These are phyloP conservation scores for Phaethornis superciliosus DNA, from an alignment of 2,113 vertebrate species.

Conservation along the genomic window DNA sequence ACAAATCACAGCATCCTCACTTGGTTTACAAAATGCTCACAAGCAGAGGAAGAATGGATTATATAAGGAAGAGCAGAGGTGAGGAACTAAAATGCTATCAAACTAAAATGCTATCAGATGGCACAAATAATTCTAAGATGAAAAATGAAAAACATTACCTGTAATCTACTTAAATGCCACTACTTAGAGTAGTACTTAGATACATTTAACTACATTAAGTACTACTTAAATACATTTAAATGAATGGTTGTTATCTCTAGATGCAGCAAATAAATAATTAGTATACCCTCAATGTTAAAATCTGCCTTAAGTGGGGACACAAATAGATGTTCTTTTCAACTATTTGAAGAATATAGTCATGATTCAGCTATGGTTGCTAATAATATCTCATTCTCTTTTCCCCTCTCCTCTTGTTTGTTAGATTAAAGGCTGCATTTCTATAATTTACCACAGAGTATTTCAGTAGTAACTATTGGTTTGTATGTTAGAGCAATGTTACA, in stretches of 20 bases:
- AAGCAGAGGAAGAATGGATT: neutral
- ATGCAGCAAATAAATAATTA: conserved; percentile 20
- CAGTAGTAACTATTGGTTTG: neutral
- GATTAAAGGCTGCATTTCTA: neutral
- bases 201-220: no score
- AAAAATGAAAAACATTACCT: neutral
- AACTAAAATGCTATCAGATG: neutral
- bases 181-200: neutral
- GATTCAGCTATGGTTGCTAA: conserved; percentile 42
- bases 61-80: neutral
- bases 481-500: neutral
- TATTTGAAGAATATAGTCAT: conserved; percentile 16
- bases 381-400: neutral
- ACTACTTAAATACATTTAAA: neutral
- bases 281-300: neutral
- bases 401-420: neutral
- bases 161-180: neutral
- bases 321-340: conserved; percentile 19
- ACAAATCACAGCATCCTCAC: neutral
- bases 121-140: neutral
- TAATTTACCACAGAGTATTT: neutral
- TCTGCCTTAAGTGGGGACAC: conserved; percentile 1
- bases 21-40: neutral
- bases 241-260: neutral
- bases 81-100: neutral